Percentiles rank a stretch among this genome's conserved stretches.
Conservation (phyloP, 2,888 invertebrate genomes). For the Chironomus tentans region DNA sequence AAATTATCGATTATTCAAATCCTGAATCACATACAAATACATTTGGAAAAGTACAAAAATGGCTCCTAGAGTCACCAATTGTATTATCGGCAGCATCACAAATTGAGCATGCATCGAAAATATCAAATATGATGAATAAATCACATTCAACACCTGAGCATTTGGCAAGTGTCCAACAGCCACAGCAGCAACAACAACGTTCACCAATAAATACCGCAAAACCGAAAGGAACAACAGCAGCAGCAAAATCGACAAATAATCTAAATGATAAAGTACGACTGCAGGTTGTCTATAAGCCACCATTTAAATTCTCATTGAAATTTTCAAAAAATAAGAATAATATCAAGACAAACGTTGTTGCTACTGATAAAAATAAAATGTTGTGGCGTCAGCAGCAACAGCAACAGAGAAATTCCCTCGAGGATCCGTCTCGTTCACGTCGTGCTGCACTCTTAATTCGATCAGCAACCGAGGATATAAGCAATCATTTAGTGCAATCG, state of each 20-base stretch:
- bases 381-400: slow-evolving; percentile 29
- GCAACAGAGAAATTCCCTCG: slow-evolving; percentile 26
- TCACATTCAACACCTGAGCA: slow-evolving; percentile 75
- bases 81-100: slow-evolving; percentile 38
- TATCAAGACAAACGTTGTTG: slow-evolving; percentile 41
- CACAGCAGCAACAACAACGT: slow-evolving; percentile 42
- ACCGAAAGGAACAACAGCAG: slow-evolving; percentile 51
- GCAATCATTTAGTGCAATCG: slow-evolving; percentile 31
- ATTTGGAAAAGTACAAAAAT: slow-evolving; percentile 74
- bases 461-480: slow-evolving; percentile 34
- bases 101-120: slow-evolving; percentile 41
- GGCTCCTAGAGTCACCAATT: slow-evolving; percentile 66
- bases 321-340: slow-evolving; percentile 44
- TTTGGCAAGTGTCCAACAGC: neutral
- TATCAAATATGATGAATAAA: slow-evolving; percentile 51
- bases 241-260: slow-evolving; percentile 62
- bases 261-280: slow-evolving; percentile 63
- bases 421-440: slow-evolving; percentile 31
- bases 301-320: slow-evolving; percentile 76
- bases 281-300: slow-evolving; percentile 80
- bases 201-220: slow-evolving; percentile 44
- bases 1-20: slow-evolving; percentile 49
- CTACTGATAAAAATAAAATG: slow-evolving; percentile 25
- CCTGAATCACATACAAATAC: slow-evolving; percentile 41
- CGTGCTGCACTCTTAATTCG: slow-evolving; percentile 38